Base-by-base conservation (phyloP, 2,888 invertebrate genomes). In the Arctia plantaginis region DNA sequence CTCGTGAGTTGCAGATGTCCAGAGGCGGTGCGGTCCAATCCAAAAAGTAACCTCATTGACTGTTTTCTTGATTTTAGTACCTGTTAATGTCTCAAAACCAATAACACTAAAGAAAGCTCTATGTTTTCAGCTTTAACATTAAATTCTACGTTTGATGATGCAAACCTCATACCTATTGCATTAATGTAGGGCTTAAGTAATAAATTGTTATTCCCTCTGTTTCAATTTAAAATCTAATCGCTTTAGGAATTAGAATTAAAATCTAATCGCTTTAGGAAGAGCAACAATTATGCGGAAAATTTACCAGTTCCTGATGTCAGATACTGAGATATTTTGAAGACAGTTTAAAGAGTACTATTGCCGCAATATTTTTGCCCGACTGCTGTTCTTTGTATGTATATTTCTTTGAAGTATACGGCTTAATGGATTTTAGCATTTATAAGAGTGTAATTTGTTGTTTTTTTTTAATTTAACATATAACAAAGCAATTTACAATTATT, bases 191-290 rank as follows among this genome's bases (percentile, higher is more conserved):
- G 64, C 27, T 70, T 62, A 39, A 41, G 44, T 65, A 68, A 81
- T 55, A 72, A 33, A 83, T 65, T 69, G 55, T 72, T 23, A 81
- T 69, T 35, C 12, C 23, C 1, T 15, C 12, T 0, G 12, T 62
- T 51, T 20, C 39, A 10, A 74, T 64, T 72, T 51, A 6, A 39
- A 77, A 74, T 70, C 71, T 69, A 35, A 74, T 15, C 0, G 0
- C 0, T 0, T 0, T 8, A 3, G 1, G 0, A 12, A 62, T 65
- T n/a, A n/a, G n/a, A n/a, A n/a, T n/a, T n/a, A n/a, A n/a, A n/a
- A n/a, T n/a, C n/a, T n/a, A n/a, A n/a, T n/a, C n/a, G n/a, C n/a
- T n/a, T n/a, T n/a, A n/a, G n/a, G n/a, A n/a, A 20, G 51, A 23
- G 8, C 23, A 55, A n/a, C 10, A n/a, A n/a, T n/a, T 55, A 55